Percentiles rank a stretch among this genome's conserved stretches.
phyloP scores from a whole-genome alignment of 2,797 vertebrate genomes.

The Cryptoblepharus egeriae region DNA sequence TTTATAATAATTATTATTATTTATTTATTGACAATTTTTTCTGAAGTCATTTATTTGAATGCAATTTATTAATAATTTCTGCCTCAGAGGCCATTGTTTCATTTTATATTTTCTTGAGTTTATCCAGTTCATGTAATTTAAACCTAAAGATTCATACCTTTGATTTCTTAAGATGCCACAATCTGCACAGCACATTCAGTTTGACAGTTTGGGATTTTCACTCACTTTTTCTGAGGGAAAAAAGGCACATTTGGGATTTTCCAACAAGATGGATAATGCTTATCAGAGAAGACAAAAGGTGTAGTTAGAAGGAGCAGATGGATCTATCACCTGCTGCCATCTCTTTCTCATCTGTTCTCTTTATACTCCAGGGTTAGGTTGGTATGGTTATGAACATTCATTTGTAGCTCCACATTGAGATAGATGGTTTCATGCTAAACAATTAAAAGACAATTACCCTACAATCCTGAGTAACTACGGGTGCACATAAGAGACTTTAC shows the following conservation, averaged over 20 bases:
- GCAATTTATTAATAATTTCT: too few species aligned
- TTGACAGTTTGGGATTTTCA: constrained; percentile 24
- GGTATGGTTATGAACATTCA: background rate
- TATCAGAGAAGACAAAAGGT: background rate
- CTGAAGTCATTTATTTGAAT: too few species aligned
- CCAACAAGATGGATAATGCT: constrained; percentile 9
- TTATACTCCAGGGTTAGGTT: background rate
- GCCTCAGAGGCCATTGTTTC: too few species aligned
- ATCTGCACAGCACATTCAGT: constrained; percentile 11
- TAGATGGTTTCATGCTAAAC: background rate
- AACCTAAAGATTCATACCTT: constrained; percentile 51
- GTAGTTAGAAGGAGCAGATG: background rate
- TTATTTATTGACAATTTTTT: too few species aligned
- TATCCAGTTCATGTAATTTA: constrained; percentile 19
- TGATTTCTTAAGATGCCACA: constrained; percentile 48
- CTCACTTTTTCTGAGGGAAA: constrained; percentile 51
- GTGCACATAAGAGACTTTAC: too few species aligned
- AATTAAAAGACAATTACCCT: constrained; percentile 9
- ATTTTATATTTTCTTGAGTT: too few species aligned
- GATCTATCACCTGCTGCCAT: background rate
- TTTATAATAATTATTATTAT: too few species aligned
- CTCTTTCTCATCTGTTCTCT: background rate
- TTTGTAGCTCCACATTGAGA: background rate
- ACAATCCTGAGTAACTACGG: too few species aligned
- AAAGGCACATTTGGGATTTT: constrained; percentile 37